Evolutionary conservation across 2,113 vertebrate species (phyloP), one percentile per base, ranked within the genome.

Genomic region (Apodemus speciosus): DNA sequence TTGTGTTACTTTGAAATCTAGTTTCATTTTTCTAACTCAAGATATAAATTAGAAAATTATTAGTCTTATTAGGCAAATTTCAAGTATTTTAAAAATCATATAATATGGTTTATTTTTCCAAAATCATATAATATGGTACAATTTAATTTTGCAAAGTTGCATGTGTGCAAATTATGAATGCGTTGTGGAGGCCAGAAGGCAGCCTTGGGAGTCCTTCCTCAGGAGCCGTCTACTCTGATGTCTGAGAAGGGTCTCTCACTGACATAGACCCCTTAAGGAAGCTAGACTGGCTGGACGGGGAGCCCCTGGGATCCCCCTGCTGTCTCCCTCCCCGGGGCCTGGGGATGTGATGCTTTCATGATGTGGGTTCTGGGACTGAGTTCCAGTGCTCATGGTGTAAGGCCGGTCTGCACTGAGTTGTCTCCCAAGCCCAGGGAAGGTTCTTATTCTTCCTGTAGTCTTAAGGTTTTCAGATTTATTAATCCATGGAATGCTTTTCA

Each of bases 101-200:
- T 27, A 75, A 46, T 90, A 88, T 88, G 83, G 25, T 40, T 84
- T 90, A 66, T 85, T 91, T 89, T 90, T 94, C n/a, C 56, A 71
- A 90, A 76, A 85, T 91, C 92, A 73, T 66, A 20, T 21, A 6
- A 11, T 75, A 81, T 38, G n/a, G 1, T 73, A 66, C 27, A 68
- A 25, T 66, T 96, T 91, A 90, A n/a, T 73, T 93, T 90, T 87
- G 43, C 9, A 85, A 87, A 23, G 9, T 21, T 49, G 4, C 20
- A 6, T 51, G 40, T 51, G 13, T 25, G 35, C 15, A 43, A 7
- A 4, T 64, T 64, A 3, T 81, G 15, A 7, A 9, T 64, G 25
- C 38, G 16, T 46, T 66, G 58, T 84, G 40, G 16, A 64, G 27
- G 25, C 27, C 7, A 25, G 60, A 84, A 62, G 40, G 32, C 38